Evolutionary conservation across 2,888 invertebrate genomes (phyloP).

Genomic region (Apotomis betuletana): DNA sequence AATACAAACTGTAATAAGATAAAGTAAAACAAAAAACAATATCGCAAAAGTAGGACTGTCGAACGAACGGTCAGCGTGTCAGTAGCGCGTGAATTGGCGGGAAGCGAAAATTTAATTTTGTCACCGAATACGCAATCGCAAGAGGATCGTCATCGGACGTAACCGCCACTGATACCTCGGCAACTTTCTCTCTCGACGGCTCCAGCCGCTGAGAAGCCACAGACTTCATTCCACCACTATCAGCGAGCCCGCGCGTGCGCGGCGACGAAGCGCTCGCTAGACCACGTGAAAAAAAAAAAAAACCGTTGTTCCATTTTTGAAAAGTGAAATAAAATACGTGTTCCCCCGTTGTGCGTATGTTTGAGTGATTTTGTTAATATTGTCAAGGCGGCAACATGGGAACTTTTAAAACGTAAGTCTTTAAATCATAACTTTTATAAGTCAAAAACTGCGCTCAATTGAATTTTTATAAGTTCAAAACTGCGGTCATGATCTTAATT

Average conservation of each 20-base stretch:
- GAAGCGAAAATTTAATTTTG: conserved; percentile 75
- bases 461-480: no score
- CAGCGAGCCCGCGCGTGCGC: conserved; percentile 70
- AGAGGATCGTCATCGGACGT: conserved; percentile 80
- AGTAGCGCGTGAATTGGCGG: conserved; percentile 70
- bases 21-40: conserved; percentile 25
- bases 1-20: background rate
- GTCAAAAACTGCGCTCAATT: no score
- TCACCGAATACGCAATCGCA: conserved; percentile 80
- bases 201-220: conserved; percentile 24
- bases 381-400: conserved; percentile 67
- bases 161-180: conserved; percentile 79
- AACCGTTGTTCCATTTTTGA: conserved; percentile 38
- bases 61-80: conserved; percentile 71
- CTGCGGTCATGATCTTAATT: conserved; percentile 41
- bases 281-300: conserved; percentile 37
- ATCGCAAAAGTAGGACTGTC: conserved; percentile 63
- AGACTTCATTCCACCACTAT: conserved; percentile 68
- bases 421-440: background rate
- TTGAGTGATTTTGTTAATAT: conserved; percentile 63
- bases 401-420: conserved; percentile 71
- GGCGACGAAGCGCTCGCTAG: conserved; percentile 64
- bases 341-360: conserved; percentile 57
- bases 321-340: conserved; percentile 46
- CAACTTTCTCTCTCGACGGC: conserved; percentile 75